Conservation (phyloP, 2,797 vertebrate genomes). For the Chaetodon trifasciatus region DNA sequence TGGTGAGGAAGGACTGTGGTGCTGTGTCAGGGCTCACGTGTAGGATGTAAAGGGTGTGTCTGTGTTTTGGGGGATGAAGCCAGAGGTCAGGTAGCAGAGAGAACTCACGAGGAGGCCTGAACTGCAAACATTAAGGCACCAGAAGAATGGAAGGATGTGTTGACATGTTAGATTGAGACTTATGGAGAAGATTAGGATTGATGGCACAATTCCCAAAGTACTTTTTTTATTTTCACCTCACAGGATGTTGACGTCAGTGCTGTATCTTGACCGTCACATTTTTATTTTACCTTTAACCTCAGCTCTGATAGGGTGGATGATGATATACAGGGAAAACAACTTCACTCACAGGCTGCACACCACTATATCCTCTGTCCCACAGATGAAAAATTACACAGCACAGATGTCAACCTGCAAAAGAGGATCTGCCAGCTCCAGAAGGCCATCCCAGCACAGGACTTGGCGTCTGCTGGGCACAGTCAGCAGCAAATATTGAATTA, state of each 20-base stretch:
- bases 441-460: slow-evolving; percentile 18
- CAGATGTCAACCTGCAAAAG: slow-evolving; percentile 52
- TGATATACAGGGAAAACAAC: slow-evolving; percentile 42
- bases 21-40: slow-evolving; percentile 83
- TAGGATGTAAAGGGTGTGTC: slow-evolving; percentile 20
- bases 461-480: slow-evolving; percentile 31
- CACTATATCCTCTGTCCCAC: slow-evolving; percentile 34
- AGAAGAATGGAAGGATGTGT: slow-evolving; percentile 14
- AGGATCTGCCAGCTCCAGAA: slow-evolving; percentile 30
- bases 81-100: slow-evolving; percentile 23
- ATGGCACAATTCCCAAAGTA: background rate
- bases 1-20: slow-evolving; percentile 79
- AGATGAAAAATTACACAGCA: slow-evolving; percentile 57
- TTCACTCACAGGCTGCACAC: slow-evolving; percentile 44
- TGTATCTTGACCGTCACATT: slow-evolving; percentile 35
- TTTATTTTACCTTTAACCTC: slow-evolving; percentile 58
- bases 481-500: slow-evolving; percentile 55
- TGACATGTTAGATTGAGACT: slow-evolving; percentile 7
- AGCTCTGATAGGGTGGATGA: slow-evolving; percentile 37
- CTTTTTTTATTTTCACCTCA: background rate
- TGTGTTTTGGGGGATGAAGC: slow-evolving; percentile 20
- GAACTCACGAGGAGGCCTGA: slow-evolving; percentile 7
- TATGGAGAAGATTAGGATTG: slow-evolving; percentile 4
- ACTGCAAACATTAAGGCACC: slow-evolving; percentile 1
- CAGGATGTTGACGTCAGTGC: slow-evolving; percentile 23